A percentile compares a stretch with the other conserved stretches of the same genome.
These are phyloP conservation scores for Leptinotarsa juncta DNA, from an alignment of 2,888 invertebrate genomes.

Conservation along the genomic window DNA sequence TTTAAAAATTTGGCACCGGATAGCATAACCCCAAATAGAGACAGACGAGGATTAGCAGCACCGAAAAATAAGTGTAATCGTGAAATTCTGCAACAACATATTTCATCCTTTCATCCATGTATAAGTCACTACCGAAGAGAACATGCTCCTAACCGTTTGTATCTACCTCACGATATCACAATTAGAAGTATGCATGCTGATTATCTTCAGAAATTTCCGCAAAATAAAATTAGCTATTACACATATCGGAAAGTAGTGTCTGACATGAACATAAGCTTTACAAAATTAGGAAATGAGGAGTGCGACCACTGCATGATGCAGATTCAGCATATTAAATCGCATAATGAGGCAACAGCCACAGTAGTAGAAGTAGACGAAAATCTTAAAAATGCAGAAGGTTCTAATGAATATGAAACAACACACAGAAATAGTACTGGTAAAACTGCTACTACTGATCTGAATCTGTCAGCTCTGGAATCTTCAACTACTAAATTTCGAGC, in stretches of 20 bases:
- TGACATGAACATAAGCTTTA: too few relatives aligned
- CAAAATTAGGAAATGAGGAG: too few relatives aligned
- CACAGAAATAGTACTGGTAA: too few relatives aligned
- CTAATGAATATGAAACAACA: too few relatives aligned
- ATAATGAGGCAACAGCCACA: too few relatives aligned
- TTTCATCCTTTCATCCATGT: conserved; percentile 11
- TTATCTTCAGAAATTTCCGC: conserved; percentile 4
- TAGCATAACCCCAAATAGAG: neutral
- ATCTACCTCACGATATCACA: neutral
- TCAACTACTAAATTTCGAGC: conserved; percentile 5
- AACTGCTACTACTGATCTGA: too few relatives aligned
- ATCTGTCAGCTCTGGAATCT: neutral
- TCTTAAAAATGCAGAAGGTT: neutral
- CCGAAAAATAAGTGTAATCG: conserved; percentile 15
- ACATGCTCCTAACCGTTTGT: conserved; percentile 1
- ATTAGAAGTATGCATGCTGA: conserved; percentile 10
- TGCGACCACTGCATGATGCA: conserved; percentile 22
- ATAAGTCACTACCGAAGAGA: conserved; percentile 11
- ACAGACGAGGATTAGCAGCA: conserved; percentile 11
- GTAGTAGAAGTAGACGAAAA: neutral
- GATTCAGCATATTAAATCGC: conserved; percentile 3
- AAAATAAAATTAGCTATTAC: conserved; percentile 19
- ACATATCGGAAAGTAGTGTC: conserved; percentile 15
- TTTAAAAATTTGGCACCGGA: conserved; percentile 16
- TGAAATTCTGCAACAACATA: conserved; percentile 12